Evolutionary conservation across 2,113 vertebrate species (phyloP).

Genomic region (Nesoenas mayeri): DNA sequence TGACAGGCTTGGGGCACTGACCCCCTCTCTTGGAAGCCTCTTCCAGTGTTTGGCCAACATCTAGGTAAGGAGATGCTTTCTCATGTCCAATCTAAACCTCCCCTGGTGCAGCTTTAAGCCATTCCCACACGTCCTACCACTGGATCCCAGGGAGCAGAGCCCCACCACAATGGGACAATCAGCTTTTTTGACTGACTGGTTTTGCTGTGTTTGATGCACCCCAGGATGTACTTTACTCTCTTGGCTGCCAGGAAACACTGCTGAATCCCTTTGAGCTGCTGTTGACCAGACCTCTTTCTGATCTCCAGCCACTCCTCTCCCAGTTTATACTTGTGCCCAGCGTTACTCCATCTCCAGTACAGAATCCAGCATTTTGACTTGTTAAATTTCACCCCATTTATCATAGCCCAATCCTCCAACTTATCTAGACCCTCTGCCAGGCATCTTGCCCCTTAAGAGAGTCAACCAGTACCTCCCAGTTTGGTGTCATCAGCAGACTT

Average conservation of each 20-base stretch:
- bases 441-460: background rate
- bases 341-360: background rate
- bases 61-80: too few relatives aligned
- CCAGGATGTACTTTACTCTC: background rate
- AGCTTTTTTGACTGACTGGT: background rate
- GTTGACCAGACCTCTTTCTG: background rate
- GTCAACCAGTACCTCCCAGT: background rate
- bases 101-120: background rate
- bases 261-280: background rate
- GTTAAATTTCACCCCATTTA: background rate
- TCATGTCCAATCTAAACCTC: too few relatives aligned
- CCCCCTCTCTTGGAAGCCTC: too few relatives aligned
- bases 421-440: background rate
- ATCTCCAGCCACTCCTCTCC: background rate
- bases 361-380: background rate
- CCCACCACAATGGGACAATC: rapidly evolving
- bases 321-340: background rate
- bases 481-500: background rate
- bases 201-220: background rate
- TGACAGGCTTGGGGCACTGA: too few relatives aligned
- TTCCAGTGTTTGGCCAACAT: too few relatives aligned
- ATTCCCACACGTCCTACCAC: background rate
- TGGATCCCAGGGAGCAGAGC: background rate
- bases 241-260: rapidly evolving
- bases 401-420: rapidly evolving